Base-by-base conservation (phyloP, 2,888 invertebrate species). In the Tribolium freemani region DNA sequence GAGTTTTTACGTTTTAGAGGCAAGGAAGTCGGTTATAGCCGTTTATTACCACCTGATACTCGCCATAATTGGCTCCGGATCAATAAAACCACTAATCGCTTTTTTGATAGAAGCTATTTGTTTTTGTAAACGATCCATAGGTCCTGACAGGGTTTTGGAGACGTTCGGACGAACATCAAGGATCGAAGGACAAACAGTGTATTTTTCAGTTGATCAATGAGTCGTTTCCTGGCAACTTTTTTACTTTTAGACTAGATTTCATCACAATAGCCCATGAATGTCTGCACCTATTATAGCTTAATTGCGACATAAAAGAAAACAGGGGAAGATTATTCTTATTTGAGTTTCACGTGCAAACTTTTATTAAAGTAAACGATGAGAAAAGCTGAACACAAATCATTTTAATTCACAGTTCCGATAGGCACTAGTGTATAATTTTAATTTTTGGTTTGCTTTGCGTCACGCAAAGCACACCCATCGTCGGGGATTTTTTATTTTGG, bases 301-400 rank as follows among this genome's bases (percentile, higher is more conserved):
- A 68, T 68, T 58, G 46, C 20, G 5, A 45, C 46, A 31, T 68
- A 48, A 68, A 64, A 26, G 46, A 54, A 70, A 70, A 70, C 26
- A 44, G 54, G 46, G 20, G 11, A 63, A 63, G 46, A 70, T 70
- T 69, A 69, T 30, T 44, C 20, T 69, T 69, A 70, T 70, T 45
- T 31, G 48, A 16, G 5, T 56, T 71, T 71, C 38, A 64, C 71
- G 71, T 71, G 71, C 56, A 10, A 50, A 56, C 48, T 64, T 70
- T 56, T 70, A 70, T 70, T 70, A 70, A 57, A 13, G 30, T 45
- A 56, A 67, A 67, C 46, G 56, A 45, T 46, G 21, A 56, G 16
- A 60, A 61, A 63, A 70, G 51, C 70, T 53, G 54, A 60, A 67
- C 58, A 58, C 68, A 61, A 56, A 70, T 70, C 61, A 70, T 50